Percentiles rank a stretch among this genome's conserved stretches.
phyloP scores from a whole-genome alignment of 2,888 invertebrate genomes.

The Eristalis pertinax region DNA sequence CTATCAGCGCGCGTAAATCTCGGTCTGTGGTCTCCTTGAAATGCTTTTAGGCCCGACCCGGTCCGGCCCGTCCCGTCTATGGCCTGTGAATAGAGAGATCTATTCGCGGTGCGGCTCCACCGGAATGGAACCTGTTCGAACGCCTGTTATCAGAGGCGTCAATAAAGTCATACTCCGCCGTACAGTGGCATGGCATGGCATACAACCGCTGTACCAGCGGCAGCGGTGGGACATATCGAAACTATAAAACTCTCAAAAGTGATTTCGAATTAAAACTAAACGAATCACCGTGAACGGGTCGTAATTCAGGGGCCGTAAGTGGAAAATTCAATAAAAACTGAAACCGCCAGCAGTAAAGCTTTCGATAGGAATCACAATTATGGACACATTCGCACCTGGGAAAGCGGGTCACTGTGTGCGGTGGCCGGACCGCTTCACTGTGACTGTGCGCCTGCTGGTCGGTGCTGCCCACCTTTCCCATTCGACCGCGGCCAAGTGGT shows the following conservation, averaged over 20 bases:
- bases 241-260: conserved; percentile 38
- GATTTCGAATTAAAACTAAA: conserved; percentile 60
- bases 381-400: conserved; percentile 56
- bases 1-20: conserved; percentile 58
- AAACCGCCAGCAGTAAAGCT: conserved; percentile 26
- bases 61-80: background rate
- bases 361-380: conserved; percentile 60
- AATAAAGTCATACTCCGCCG: conserved; percentile 55
- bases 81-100: conserved; percentile 21
- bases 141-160: conserved; percentile 62
- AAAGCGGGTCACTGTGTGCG: conserved; percentile 56
- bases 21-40: conserved; percentile 59
- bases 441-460: background rate
- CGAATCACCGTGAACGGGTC: conserved; percentile 56
- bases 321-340: conserved; percentile 49
- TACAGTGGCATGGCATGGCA: conserved; percentile 8
- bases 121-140: conserved; percentile 44
- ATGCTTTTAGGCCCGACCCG: conserved; percentile 49
- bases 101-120: background rate
- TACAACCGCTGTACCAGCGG: background rate
- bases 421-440: background rate
- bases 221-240: conserved; percentile 17
- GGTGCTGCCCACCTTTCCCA: background rate
- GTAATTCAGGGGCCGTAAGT: conserved; percentile 60
- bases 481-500: background rate